Evolutionary conservation across 2,113 vertebrate species (phyloP), one percentile per base, ranked within the genome.

Genomic region (Corythornis madagascariensis): DNA sequence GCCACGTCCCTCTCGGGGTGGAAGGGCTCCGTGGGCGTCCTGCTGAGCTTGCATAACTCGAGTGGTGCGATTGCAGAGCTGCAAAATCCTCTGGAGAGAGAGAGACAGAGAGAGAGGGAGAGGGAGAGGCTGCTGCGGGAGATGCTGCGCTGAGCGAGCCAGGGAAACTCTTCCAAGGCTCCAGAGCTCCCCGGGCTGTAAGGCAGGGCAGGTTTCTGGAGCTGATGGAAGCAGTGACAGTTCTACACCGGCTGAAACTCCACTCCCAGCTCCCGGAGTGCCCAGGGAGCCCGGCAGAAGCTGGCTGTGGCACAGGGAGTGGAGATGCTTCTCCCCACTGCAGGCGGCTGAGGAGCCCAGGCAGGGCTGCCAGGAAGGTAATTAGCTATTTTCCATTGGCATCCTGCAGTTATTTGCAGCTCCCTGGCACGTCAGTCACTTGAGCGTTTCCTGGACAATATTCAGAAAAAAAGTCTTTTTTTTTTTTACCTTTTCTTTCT

Each of bases 381-480:
- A 59, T 55, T 10, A 43, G 65, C 28, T 80, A 6, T 88, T 94
- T 93, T 88, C 82, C 76, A 82, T 7, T 47, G 52, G 61, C 67
- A 66, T 52, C 2, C 47, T 83, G 70, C 72, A 79, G 29, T 74
- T 96, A 90, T 83, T 88, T 88, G 84, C 84, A 75, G 43, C 29
- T 90, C 75, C 67, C 80, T 53, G 67, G 50, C 65, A 31, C 4
- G 0, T 70, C 81, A 81, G 16, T 33, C 24, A 25, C 45, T 57
- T 53, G 4, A 43, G 18, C 21, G 55, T 71, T 91, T 91, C 52
- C 80, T 86, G 70, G 48, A 83, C 45, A 65, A 67, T 24, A 53
- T 29, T 84, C 57, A 83, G 63, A 75, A 63, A 81, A 50, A 70
- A 86, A 3, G 17, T 22, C 16, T 28, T 24, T 17, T 16, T 17